Base-by-base conservation (phyloP, 2,797 vertebrate genomes). In the Darevskia nairensis region DNA sequence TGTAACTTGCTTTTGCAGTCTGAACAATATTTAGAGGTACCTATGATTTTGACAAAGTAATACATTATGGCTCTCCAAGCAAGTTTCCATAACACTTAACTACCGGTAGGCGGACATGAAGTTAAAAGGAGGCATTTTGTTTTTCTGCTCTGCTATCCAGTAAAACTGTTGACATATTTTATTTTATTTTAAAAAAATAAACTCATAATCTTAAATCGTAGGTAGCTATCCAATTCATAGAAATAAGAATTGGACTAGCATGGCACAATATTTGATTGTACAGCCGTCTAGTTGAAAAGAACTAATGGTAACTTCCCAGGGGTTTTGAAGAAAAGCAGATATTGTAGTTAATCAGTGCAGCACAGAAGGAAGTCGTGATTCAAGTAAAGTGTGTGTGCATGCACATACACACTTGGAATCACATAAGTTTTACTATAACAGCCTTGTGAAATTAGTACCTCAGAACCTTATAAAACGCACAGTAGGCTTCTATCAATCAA, bases 401-500 rank as follows among this genome's bases (percentile, higher is more conserved):
- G n/a, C 84, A 39, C 90, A 78, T 76, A 68, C 32, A 84, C 61
- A 64, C 21, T 64, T 90, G 80, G 41, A 8, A 35, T 92, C 55
- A 6, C 85, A 76, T n/a, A 88, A 82, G 79, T 78, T 81, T 86
- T 91, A 94, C 87, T 64, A 89, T 4, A 93, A 89, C 21, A 32
- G 19, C 84, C 89, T 93, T 88, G 72, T 91, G 85, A 94, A 94
- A 96, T 91, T 87, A 93, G 71, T 90, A 77, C 50, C 85, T 93
- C 88, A 79, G 77, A 93, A 91, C 69, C 86, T 76, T 85, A 89
- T 86, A 91, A 90, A 86, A 50, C 72, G 8, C 64, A 78, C 69
- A 82, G 59, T 81, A 88, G 76, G 69, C 90, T 89, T 88, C 88
- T 87, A 95, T 94, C 91, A 94, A 86, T 95, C 92, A 96, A 94